Base-by-base conservation (phyloP, 2,888 invertebrate genomes). In the Agrochola circellaris region DNA sequence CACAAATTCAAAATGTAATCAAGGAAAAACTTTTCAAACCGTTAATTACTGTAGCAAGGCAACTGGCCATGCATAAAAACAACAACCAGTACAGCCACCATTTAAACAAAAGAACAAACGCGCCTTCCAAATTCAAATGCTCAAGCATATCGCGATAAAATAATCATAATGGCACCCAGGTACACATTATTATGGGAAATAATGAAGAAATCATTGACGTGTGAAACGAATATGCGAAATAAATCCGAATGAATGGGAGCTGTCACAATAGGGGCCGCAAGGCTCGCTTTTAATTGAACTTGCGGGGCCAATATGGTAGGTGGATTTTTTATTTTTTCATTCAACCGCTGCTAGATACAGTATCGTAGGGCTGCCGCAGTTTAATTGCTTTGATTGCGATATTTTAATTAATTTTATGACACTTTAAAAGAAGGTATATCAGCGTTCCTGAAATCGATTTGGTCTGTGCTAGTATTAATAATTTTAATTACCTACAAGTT, bases 261-360 rank as follows among this genome's bases (percentile, higher is more conserved):
- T 94, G 95, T 94, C 95, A 94, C 92, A 93, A 91, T 91, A 92
- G 89, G 88, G 88, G 89, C 86, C 87, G 73, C 88, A 85, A 88
- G 89, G 84, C 84, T 81, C 83, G 81, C 70, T 85, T 84, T 88
- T 88, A 89, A 88, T 88, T 88, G 88, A 88, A 88, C 96, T 94
- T 94, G 95, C 90, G 96, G 95, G 96, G 94, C 95, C 96, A 96
- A 96, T 96, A 95, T 91, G 83, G 80, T 84, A 90, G 92, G 85
- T 83, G 87, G 85, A 81, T 89, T 89, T 95, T 95, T 94, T 93
- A 93, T 94, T 95, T 95, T 95, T 94, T 92, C 94, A 93, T 90
- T 94, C 91, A 94, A 93, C 92, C 91, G 91, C 91, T 90, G 91
- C 90, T 88, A 88, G 88, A 84, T 88, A 89, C 86, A 87, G 84